These are phyloP conservation scores for Aphrophora alni DNA, from an alignment of 2,888 invertebrate species.

Conservation along the genomic window DNA sequence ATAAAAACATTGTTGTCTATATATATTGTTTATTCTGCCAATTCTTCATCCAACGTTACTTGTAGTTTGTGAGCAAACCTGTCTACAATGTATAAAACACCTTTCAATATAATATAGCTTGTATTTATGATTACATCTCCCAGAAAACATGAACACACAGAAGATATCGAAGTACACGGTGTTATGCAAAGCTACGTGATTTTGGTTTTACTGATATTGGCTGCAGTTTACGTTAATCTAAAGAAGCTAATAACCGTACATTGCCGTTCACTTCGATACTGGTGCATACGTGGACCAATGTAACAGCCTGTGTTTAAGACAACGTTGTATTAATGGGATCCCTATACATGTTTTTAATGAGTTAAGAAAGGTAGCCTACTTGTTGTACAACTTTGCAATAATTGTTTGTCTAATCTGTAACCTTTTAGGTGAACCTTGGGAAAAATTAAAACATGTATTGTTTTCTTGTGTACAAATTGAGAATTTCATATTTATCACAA, in stretches of 20 bases:
- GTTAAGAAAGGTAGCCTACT: neutral
- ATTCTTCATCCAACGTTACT: no score
- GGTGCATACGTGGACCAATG: neutral
- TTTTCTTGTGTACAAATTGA: no score
- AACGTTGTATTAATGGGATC: neutral
- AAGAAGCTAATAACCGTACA: neutral
- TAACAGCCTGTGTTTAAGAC: neutral
- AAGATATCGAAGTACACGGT: neutral
- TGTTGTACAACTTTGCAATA: no score
- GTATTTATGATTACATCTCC: neutral
- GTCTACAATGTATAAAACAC: no score
- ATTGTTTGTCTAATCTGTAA: no score
- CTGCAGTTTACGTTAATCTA: neutral
- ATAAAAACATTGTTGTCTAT: no score
- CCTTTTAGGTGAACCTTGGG: no score
- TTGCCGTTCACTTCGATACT: neutral
- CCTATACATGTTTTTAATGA: neutral
- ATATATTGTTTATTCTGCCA: no score
- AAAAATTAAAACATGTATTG: no score
- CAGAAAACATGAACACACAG: neutral
- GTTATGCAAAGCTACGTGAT: neutral
- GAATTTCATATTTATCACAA: no score
- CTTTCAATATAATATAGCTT: no score
- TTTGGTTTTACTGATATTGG: neutral
- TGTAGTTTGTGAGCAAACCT: no score